A percentile compares a stretch with the other conserved stretches of the same genome.
Conservation (phyloP, 2,888 invertebrate genomes). For the Sarcophaga carnaria region DNA sequence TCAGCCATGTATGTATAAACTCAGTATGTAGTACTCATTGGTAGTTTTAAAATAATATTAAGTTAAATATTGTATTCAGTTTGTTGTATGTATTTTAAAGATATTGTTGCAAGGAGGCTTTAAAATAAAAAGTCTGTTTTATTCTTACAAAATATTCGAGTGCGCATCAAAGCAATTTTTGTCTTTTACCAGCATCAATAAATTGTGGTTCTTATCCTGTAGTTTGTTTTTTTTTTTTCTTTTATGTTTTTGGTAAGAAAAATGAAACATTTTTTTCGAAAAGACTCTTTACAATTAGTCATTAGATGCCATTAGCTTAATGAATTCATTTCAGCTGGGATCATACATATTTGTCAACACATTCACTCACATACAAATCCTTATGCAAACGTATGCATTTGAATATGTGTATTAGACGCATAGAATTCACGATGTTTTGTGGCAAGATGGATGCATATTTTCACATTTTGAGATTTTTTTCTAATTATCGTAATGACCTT, state of each 20-base stretch:
- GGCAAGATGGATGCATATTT: slow-evolving; percentile 7
- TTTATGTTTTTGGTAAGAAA: no score
- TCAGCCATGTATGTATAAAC: slow-evolving; percentile 23
- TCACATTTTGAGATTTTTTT: slow-evolving; percentile 40
- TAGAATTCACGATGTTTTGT: neutral
- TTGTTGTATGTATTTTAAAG: neutral
- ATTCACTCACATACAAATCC: neutral
- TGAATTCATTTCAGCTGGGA: slow-evolving; percentile 62
- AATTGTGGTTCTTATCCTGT: neutral
- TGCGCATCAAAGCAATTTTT: neutral
- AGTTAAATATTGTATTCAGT: slow-evolving; percentile 13
- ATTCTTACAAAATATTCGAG: neutral
- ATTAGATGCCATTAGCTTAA: slow-evolving; percentile 66
- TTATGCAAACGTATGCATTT: slow-evolving; percentile 8
- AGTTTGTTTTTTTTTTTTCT: no score
- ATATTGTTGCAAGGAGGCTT: neutral
- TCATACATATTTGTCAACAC: slow-evolving; percentile 25
- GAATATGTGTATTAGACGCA: no score
- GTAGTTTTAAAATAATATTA: slow-evolving; percentile 26
- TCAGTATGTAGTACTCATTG: neutral
- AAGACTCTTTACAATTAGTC: slow-evolving; percentile 53
- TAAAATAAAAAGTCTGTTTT: neutral
- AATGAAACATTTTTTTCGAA: neutral
- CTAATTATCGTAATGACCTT: slow-evolving; percentile 65
- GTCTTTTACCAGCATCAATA: neutral